These are phyloP conservation scores for Phrynosoma platyrhinos DNA, from an alignment of 2,113 vertebrate species.

Conservation along the genomic window DNA sequence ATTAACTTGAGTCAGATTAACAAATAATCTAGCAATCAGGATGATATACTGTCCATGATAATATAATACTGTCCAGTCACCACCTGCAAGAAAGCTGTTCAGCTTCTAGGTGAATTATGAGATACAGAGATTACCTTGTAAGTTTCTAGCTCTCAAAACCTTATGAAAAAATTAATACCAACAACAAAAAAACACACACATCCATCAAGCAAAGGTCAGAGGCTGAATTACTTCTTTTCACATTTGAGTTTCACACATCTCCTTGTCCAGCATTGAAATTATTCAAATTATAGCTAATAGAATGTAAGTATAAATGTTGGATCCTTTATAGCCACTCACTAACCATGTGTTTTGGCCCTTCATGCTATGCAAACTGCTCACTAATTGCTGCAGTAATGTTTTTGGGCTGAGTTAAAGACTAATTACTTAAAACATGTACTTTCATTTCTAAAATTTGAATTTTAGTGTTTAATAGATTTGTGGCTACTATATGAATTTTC, in stretches of 20 bases:
- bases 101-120: not conserved
- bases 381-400: not conserved
- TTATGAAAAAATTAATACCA: not conserved
- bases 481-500: no score
- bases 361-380: not conserved
- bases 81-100: not conserved
- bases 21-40: no score
- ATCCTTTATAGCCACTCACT: not conserved
- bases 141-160: conserved; percentile 22
- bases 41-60: no score
- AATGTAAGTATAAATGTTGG: not conserved
- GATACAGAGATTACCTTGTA: not conserved
- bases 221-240: not conserved
- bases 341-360: not conserved
- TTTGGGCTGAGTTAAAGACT: not conserved
- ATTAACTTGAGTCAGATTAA: not conserved
- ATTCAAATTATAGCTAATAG: not conserved
- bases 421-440: not conserved
- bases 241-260: no score
- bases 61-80: no score
- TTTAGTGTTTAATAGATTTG: not conserved
- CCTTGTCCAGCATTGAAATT: not conserved
- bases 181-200: not conserved
- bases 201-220: not conserved
- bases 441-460: not conserved